Base-by-base conservation (phyloP, 2,113 vertebrate species). In the Siphamia tubifer region DNA sequence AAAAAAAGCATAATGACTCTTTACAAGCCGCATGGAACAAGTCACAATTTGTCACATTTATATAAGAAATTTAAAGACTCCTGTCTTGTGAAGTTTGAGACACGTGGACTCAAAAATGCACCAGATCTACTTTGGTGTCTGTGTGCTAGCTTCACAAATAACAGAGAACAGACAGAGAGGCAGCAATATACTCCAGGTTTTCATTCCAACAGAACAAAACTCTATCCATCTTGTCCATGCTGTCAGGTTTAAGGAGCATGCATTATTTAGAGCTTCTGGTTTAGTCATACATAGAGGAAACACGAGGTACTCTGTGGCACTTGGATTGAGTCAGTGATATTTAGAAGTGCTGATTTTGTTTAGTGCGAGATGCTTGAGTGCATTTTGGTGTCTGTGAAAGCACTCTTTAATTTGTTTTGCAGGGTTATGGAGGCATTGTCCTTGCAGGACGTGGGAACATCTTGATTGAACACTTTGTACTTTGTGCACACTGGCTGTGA, bases 71-170 rank as follows among this genome's bases (percentile, higher is more conserved):
- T 13, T 1, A 55, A 64, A 67, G 12, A 34, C 32, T 43, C 12
- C 24, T 35, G 52, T 45, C 74, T 31, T 39, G 11, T 20, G 16
- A 51, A 1, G 16, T 3, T 23, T 25, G 39, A 55, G 44, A 62
- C 49, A 60, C 23, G 11, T 55, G 23, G 23, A 71, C 9, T 30
- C 1, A 12, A 21, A 35, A 47, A 60, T n/a, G 40, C 19, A 49
- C 39, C 15, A 55, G 62, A 70, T 61, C 42, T 44, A 44, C 43
- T 64, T 64, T 48, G 32, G 17, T 24, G 38, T 48, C 38, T 52
- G 42, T 1, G 6, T n/a, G 47, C 24, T 48, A 27, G 42, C 17
- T 45, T 34, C 16, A 38, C 10, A 8, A 51, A 67, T 64, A 44
- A 23, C 57, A 15, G 32, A 51, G 51, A 55, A n/a, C n/a, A n/a